Evolutionary conservation across 2,888 invertebrate genomes (phyloP).

Genomic region (Gerris lacustris): DNA sequence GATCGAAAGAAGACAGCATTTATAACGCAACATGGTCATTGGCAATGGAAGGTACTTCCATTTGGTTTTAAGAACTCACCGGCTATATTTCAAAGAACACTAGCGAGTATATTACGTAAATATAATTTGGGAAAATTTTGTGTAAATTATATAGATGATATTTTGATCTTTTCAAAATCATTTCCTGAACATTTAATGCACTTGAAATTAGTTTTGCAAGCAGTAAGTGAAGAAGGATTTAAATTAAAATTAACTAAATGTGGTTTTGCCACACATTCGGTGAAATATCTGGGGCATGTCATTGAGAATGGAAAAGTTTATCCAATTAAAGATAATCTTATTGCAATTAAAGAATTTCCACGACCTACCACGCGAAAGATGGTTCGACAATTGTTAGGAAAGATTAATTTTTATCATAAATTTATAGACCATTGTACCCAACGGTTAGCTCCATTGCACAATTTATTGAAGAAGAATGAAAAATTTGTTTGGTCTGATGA

Average conservation of each 20-base stretch:
- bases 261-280: conserved; percentile 16
- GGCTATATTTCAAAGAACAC: conserved; percentile 20
- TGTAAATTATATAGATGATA: conserved; percentile 21
- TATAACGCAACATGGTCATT: conserved; percentile 19
- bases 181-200: conserved; percentile 19
- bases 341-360: conserved; percentile 15
- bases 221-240: conserved; percentile 21
- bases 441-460: conserved; percentile 16
- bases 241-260: conserved; percentile 20
- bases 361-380: conserved; percentile 15
- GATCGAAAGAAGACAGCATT: conserved; percentile 17
- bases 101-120: conserved; percentile 17
- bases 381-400: conserved; percentile 16
- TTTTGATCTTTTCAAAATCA: conserved; percentile 21
- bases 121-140: conserved; percentile 17
- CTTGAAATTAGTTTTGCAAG: conserved; percentile 14
- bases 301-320: conserved; percentile 17
- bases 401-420: conserved; percentile 20
- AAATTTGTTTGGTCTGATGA: conserved; percentile 24
- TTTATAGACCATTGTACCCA: conserved; percentile 14
- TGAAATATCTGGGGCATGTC: conserved; percentile 21
- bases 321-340: conserved; percentile 18
- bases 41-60: conserved; percentile 15
- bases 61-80: conserved; percentile 21
- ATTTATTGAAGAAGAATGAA: conserved; percentile 18